Evolutionary conservation across 2,797 vertebrate genomes (phyloP).

Genomic region (Chaenodraco wilsoni): DNA sequence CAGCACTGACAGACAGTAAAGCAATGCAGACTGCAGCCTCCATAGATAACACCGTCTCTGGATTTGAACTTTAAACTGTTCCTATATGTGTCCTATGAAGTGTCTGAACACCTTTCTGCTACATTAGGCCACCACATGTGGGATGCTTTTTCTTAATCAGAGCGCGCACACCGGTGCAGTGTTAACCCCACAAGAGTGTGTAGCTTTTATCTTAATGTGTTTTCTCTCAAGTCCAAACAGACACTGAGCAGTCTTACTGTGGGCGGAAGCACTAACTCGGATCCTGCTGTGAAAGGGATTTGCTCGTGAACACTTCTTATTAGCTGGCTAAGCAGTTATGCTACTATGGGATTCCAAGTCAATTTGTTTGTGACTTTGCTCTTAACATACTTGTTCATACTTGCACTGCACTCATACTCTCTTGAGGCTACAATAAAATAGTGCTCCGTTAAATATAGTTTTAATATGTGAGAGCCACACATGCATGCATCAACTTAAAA

Average conservation of each 20-base stretch:
- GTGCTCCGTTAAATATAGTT: constrained; percentile 40
- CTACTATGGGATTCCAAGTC: constrained; percentile 55
- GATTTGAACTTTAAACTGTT: not conserved
- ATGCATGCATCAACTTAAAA: constrained; percentile 17
- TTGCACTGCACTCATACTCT: constrained; percentile 21
- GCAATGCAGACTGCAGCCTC: constrained; percentile 47
- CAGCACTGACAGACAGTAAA: constrained; percentile 53
- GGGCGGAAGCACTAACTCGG: constrained; percentile 42
- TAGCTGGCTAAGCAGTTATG: constrained; percentile 51
- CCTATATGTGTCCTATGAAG: not conserved
- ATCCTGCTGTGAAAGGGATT: constrained; percentile 71
- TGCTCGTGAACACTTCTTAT: constrained; percentile 57
- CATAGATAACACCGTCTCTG: not conserved
- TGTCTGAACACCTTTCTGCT: constrained; percentile 10
- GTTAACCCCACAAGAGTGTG: constrained; percentile 34
- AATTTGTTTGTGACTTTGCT: constrained; percentile 57
- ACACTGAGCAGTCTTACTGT: constrained; percentile 36
- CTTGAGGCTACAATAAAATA: constrained; percentile 34
- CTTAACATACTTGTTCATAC: constrained; percentile 63
- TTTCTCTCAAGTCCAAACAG: constrained; percentile 51
- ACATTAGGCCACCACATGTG: constrained; percentile 11
- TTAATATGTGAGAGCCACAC: constrained; percentile 6
- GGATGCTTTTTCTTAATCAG: constrained; percentile 27
- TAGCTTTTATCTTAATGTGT: constrained; percentile 59
- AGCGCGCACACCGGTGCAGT: constrained; percentile 6